Evolutionary conservation across 92 coral and sea anemone genomes (phyloP), one percentile per base, ranked within the genome.

Genomic region (Porites evermanni): DNA sequence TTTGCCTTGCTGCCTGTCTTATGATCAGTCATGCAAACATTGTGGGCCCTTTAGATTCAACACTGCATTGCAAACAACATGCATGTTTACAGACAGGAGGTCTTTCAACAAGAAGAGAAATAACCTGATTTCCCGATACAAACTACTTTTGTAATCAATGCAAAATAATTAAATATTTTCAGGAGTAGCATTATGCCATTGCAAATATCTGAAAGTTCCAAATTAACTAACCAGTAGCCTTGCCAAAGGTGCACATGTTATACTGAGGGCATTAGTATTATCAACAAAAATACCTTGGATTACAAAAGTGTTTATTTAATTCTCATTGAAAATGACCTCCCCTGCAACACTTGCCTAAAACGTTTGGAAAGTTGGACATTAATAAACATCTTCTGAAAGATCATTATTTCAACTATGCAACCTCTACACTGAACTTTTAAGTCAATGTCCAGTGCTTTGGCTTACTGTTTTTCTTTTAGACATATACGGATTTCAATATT

Each of bases 41-140:
- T 88, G 94, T 89, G 94, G 91, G 87, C 94, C 91, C 87, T 83
- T 83, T 73, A 72, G 87, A 83, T 83, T 83, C 80, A 83, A 74
- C 87, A 83, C 87, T 83, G 80, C 87, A 83, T 83, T 73, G 38
- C 50, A 12, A 64, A 75, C 59, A 70, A 29, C 58, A 56, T 54
- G 67, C 58, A 81, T 26, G 32, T 18, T 12, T 38, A 38, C 61
- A 56, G 61, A 56, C 14, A 56, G 17, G 58, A 11, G 54, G 64
- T 6, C 61, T 14, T 6, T 51, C 19, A 65, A 64, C 61, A 38
- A 32, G 6, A 61, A 61, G 18, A 66, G 29, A 78, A 32, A 78
- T 18, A 78, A 63, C n/a, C 58, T 32, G 23, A 63, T 8, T 56
- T 32, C 70, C 44, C 59, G 19, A 29, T 63, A 44, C 58, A 44